Evolutionary conservation across 2,113 vertebrate species (phyloP), one percentile per base, ranked within the genome.

Genomic region (Percopsis transmontana): DNA sequence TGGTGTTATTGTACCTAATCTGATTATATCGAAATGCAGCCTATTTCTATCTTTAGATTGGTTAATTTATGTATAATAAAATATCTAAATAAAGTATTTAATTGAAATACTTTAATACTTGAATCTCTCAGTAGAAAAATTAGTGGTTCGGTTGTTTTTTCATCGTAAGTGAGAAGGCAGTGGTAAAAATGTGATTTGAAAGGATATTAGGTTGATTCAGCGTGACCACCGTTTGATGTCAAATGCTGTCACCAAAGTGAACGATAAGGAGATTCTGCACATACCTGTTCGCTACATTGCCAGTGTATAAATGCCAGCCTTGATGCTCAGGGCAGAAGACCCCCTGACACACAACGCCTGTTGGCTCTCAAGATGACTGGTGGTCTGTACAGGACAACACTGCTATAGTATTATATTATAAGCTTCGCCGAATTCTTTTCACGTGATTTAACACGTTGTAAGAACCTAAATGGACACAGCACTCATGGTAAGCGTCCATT

Each of bases 181-280:
- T 72, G 58, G 61, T 69, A 56, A 56, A 74, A 56, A 74, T 86
- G 83, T 82, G 76, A 88, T 81, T 82, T 62, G 71, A 83, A 66
- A 83, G 40, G 69, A 76, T 83, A 80, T 81, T 77, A 66, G 72
- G 68, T 70, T 3, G 48, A 68, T 55, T 58, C 62, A 57, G 74
- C 1, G 70, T 66, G 58, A 58, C 69, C 27, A 21, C 70, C 71
- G 83, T 91, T 93, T 93, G 91, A 92, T 90, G 91, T 91, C 77
- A 77, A 54, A 1, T 59, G 52, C 88, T 92, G 90, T 91, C 91
- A 91, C 84, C 89, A 88, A 77, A 66, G 58, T 64, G 66, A 78
- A 76, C 73, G 90, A 92, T 91, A 90, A 91, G 85, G 61, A 79
- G 90, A 93, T 93, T 92, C 91, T 92, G 89, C 90, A 89, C 91